Evolutionary conservation across 53 echinoderm and acorn worm genomes (phyloP).

Genomic region (Holothuria scabra): DNA sequence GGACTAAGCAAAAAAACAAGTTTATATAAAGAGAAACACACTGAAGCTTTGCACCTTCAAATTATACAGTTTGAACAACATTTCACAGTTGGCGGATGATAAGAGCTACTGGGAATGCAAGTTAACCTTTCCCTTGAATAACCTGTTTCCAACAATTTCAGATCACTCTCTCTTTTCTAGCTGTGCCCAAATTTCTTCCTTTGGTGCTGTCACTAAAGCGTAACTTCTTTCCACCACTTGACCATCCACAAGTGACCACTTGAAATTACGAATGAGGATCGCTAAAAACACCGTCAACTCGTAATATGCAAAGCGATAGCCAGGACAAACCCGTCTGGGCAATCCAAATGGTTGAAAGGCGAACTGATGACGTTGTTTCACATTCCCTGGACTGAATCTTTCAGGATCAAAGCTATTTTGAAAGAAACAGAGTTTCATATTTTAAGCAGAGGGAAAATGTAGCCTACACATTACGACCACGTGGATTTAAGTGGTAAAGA

Average conservation of each 20-base stretch:
- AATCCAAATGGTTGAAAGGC: slow-evolving; percentile 85
- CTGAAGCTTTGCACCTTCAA: too few species aligned
- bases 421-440: too few species aligned
- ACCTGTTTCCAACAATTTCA: too few species aligned
- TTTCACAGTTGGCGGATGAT: too few species aligned
- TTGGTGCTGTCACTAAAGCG: slow-evolving; percentile 57
- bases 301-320: slow-evolving; percentile 68
- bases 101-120: too few species aligned
- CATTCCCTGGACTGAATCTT: slow-evolving; percentile 72
- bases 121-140: too few species aligned
- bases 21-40: too few species aligned
- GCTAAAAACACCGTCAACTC: slow-evolving; percentile 71
- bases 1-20: too few species aligned
- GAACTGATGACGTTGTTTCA: slow-evolving; percentile 57
- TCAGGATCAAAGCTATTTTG: slow-evolving; percentile 81
- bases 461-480: too few species aligned
- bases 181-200: slow-evolving; percentile 30
- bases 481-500: too few species aligned
- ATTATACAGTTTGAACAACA: too few species aligned
- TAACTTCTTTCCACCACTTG: slow-evolving; percentile 61
- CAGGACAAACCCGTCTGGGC: slow-evolving; percentile 79
- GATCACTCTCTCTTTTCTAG: background rate
- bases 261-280: slow-evolving; percentile 64
- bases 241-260: slow-evolving; percentile 67
- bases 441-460: too few species aligned